A percentile compares a stretch with the other conserved stretches of the same genome.
Conservation (phyloP, 2,113 vertebrate species). For the Trachemys scripta region DNA sequence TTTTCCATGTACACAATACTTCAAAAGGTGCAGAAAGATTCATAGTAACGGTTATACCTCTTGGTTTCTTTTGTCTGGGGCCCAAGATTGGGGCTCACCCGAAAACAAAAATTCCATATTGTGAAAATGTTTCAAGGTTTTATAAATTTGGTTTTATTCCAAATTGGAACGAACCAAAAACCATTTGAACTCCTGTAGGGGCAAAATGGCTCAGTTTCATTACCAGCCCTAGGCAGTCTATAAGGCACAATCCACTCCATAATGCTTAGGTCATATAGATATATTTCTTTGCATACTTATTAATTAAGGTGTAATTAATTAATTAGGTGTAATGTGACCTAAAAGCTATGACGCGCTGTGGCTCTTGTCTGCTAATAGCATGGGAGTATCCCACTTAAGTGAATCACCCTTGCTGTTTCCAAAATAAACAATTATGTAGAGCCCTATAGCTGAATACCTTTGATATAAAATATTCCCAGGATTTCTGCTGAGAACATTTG, state of each 20-base stretch:
- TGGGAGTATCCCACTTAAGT: conserved; percentile 54
- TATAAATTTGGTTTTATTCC: not conserved
- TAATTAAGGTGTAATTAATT: conserved; percentile 63
- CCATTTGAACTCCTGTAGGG: not conserved
- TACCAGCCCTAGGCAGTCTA: conserved; percentile 1
- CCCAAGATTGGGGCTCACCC: not conserved
- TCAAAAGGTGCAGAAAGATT: not conserved
- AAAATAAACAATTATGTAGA: conserved; percentile 70
- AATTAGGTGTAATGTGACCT: conserved; percentile 62
- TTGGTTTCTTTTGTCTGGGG: not conserved
- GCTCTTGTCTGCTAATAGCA: conserved; percentile 50
- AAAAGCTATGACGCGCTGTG: conserved; percentile 46
- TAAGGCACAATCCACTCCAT: conserved; percentile 20
- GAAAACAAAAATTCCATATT: not conserved
- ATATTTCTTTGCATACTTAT: conserved; percentile 55
- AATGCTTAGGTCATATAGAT: conserved; percentile 28
- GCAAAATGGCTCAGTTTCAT: not conserved
- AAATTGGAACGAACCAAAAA: not conserved
- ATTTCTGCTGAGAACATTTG: conserved; percentile 61
- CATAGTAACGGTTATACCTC: not conserved
- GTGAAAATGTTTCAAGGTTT: not conserved
- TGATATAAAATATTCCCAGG: conserved; percentile 57
- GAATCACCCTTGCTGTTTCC: conserved; percentile 59
- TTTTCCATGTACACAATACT: not conserved
- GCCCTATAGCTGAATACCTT: conserved; percentile 70